Evolutionary conservation across 2,113 vertebrate species (phyloP).

Genomic region (Pedetes capensis): DNA sequence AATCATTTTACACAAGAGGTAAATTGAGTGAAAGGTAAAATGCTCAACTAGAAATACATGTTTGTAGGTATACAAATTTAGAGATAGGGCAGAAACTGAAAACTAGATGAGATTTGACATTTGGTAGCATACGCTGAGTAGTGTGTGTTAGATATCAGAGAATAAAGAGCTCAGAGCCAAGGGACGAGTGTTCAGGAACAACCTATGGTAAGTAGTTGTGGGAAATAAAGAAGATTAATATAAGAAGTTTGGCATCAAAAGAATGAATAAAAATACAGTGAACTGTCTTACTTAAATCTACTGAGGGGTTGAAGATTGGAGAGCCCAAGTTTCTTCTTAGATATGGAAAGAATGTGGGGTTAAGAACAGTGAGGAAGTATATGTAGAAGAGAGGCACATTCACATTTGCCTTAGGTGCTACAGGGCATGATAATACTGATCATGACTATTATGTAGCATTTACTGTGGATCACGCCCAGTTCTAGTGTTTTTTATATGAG

Average conservation of each 20-base stretch:
- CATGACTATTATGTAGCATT: not conserved
- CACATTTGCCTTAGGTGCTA: not conserved
- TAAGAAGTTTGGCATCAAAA: not conserved
- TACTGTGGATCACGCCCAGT: not conserved
- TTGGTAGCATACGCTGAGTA: not conserved
- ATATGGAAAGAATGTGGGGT: not conserved
- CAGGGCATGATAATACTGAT: not conserved
- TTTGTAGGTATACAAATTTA: not conserved
- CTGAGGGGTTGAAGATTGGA: not conserved
- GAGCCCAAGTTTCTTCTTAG: not conserved
- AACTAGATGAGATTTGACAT: not conserved
- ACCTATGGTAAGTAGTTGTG: not conserved
- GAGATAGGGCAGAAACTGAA: not conserved
- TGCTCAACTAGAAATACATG: not conserved
- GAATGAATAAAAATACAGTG: not conserved
- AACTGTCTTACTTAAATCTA: not conserved
- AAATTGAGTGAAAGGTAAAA: conserved; percentile 1
- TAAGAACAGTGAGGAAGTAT: not conserved
- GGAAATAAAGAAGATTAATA: not conserved
- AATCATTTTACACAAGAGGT: not conserved
- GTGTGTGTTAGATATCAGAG: conserved; percentile 3
- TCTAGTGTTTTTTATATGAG: not conserved
- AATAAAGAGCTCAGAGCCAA: not conserved
- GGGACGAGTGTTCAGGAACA: not conserved
- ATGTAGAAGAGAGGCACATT: not conserved